phyloP scores from a whole-genome alignment of 2,113 vertebrate genomes.

The Rhipidura dahli region DNA sequence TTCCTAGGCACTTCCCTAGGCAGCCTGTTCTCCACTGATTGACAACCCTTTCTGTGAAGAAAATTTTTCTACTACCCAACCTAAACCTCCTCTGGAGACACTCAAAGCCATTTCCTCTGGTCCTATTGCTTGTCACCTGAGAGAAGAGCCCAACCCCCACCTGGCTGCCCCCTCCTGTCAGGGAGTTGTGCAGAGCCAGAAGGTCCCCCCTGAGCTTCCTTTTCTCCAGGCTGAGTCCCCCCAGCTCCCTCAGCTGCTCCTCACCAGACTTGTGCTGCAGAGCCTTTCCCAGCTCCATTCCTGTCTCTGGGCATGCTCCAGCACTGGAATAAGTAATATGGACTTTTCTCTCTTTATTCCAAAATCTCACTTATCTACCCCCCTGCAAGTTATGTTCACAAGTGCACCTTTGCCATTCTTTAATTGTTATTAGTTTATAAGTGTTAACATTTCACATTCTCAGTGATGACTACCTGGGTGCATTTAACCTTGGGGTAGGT shows the following conservation, averaged over 20 bases:
- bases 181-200: rapidly evolving
- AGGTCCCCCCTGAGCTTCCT: rapidly evolving
- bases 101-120: background rate
- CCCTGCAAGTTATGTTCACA: background rate
- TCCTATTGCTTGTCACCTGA: background rate
- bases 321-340: background rate
- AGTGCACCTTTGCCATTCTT: background rate
- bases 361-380: background rate
- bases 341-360: background rate
- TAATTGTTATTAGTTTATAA: background rate
- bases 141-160: background rate
- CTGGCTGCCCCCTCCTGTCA: background rate
- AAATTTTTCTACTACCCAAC: background rate
- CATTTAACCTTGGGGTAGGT: background rate
- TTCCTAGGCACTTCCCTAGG: no score
- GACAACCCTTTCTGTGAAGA: background rate
- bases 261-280: background rate
- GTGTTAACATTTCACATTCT: background rate
- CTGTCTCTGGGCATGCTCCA: background rate
- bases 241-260: background rate
- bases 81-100: background rate
- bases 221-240: background rate
- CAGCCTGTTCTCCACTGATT: background rate
- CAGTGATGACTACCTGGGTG: background rate
- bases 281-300: background rate